These are phyloP conservation scores for Amblyjoppa fuscipennis DNA, from an alignment of 2,888 invertebrate genomes.

Conservation along the genomic window DNA sequence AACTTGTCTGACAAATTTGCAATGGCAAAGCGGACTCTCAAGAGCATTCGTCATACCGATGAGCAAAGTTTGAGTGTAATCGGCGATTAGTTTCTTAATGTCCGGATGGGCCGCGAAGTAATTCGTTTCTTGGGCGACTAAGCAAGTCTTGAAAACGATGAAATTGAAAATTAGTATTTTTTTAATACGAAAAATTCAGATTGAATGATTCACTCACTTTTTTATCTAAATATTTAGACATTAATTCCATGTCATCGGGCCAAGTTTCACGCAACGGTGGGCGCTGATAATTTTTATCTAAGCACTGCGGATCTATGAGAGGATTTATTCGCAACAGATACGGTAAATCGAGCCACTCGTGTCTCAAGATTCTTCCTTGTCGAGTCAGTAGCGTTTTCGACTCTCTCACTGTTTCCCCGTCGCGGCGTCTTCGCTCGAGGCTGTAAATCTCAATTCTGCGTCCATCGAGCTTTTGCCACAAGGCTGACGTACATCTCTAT, in stretches of 20 bases:
- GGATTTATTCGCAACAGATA: conserved; percentile 88
- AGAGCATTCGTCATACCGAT: conserved; percentile 83
- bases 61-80: conserved; percentile 88
- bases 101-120: conserved; percentile 88
- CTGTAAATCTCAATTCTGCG: conserved; percentile 87
- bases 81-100: conserved; percentile 87
- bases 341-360: conserved; percentile 88
- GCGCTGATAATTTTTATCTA: neutral
- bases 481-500: conserved; percentile 73
- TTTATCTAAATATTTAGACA: conserved; percentile 88
- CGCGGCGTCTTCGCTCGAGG: conserved; percentile 87
- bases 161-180: neutral
- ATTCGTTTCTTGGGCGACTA: conserved; percentile 79
- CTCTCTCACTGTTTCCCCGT: conserved; percentile 81
- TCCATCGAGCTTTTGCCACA: conserved; percentile 71
- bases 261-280: conserved; percentile 86
- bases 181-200: conserved; percentile 3
- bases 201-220: conserved; percentile 85
- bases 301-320: conserved; percentile 79
- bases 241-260: conserved; percentile 88
- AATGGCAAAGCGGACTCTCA: neutral
- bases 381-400: conserved; percentile 87
- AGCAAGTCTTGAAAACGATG: conserved; percentile 68
- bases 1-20: neutral
- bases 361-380: conserved; percentile 87